These are phyloP conservation scores for Carollia perspicillata DNA, from an alignment of 2,113 vertebrate genomes.

Conservation along the genomic window DNA sequence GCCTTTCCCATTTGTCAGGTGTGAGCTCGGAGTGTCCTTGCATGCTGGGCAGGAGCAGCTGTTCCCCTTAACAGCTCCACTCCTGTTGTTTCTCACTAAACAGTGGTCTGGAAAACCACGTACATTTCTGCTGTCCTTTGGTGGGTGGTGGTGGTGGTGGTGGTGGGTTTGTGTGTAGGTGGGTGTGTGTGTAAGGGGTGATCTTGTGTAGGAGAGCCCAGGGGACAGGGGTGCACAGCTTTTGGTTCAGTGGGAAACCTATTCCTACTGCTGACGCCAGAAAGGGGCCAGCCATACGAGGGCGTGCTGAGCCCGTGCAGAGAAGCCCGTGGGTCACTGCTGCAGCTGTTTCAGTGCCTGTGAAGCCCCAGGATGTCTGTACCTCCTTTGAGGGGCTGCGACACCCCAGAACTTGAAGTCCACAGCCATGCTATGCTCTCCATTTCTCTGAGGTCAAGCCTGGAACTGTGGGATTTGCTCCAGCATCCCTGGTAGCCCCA, in stretches of 20 bases:
- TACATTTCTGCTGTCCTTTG: background rate
- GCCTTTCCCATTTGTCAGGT: background rate
- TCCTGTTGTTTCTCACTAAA: background rate
- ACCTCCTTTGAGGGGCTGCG: background rate
- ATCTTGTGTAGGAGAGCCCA: background rate
- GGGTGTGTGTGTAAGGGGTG: background rate
- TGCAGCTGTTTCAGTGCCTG: background rate
- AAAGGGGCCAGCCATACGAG: background rate
- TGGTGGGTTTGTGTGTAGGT: background rate
- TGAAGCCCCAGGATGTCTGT: background rate
- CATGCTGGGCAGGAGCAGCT: background rate
- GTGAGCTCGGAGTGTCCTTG: background rate
- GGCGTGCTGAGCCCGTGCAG: background rate
- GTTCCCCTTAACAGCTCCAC: background rate
- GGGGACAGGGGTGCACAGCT: background rate
- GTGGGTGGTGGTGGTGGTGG: background rate
- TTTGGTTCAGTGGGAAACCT: background rate
- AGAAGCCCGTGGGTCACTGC: background rate
- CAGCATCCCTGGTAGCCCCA: background rate
- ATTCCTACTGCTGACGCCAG: background rate
- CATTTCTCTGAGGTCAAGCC: background rate
- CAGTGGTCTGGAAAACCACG: background rate
- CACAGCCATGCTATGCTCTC: background rate
- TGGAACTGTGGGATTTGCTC: background rate
- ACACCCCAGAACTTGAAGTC: background rate